Evolutionary conservation across 23 tunicate species (phyloP), one percentile per base, ranked within the genome.

Genomic region (Clavelina lepadiformis): DNA sequence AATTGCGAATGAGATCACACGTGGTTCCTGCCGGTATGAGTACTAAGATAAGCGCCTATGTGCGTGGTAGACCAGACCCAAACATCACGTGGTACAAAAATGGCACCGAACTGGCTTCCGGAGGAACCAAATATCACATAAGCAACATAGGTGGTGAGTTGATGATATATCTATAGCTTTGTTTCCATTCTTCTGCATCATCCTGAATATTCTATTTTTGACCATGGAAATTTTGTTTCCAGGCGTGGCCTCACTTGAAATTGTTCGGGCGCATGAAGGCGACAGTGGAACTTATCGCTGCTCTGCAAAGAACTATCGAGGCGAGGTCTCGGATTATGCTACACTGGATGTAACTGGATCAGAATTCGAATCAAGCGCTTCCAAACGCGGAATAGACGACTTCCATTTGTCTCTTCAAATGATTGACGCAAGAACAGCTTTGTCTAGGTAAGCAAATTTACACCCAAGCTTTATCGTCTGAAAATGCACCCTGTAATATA

Each of bases 51-150:
- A 84, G 86, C 31, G 86, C 93, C 4, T 93, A 60, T 33, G 94
- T 93, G 28, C 82, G 86, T 20, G 98, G 91, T 32, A 67, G 66
- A 53, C 98, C 98, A 38, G 88, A 79, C 62, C 98, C 98, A n/a
- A 67, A 63, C 33, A 68, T 93, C 68, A 93, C 79, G 38, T 93
- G 98, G 98, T 85, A 79, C 79, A 79, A 81, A 32, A 85, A 85
- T 52, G 98, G 88, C 20, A 61, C 62, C 3, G 83, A 83, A 61
- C 46, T 93, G 23, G 31, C 78, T 3, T 63, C 71, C 31, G 98
- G 93, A 28, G 94, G 94, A 35, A 65, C 63, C 20, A 93, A 93
- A 69, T 85, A 85, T 38, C 36, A 62, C 64, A 77, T 76, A 69
- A 85, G 74, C 57, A 89, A 89, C 47, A 74, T 89, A 26, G 97